Base-by-base conservation (phyloP, 2,888 invertebrate species). In the Hirtodrosophila trivittata region DNA sequence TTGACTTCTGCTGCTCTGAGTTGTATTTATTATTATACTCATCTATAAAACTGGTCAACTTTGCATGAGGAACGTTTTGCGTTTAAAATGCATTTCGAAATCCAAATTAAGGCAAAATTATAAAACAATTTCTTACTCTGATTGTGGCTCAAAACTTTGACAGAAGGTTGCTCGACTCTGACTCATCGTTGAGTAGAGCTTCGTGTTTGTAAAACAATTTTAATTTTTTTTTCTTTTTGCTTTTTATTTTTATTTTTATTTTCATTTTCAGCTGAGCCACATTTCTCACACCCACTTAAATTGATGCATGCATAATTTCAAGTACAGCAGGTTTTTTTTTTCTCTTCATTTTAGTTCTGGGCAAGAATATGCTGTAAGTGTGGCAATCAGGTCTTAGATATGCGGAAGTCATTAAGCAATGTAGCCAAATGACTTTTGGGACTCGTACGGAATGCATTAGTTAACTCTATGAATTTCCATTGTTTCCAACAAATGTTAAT, bases 281-380 rank as follows among this genome's bases (percentile, higher is more conserved):
- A 38, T 46, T 66, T 62, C 35, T 30, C 41, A 68, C 68, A 45
- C 71, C 67, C 55, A 56, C 38, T 60, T 6, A 13, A 41, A 35
- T 5, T 45, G 21, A 37, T 47, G 65, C 47, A 64, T 68, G 45
- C 63, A 80, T 83, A 80, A 80, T 80, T 50, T 75, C 75, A 80
- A 80, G 78, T 66, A 62, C 49, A 60, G 13, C 83, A 14, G 59
- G 72, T 80, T 75, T 64, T 43, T 39, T 18, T 21, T 3, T 21
- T 21, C 5, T 21, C 5, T 21, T 21, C 5, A 21, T 21, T 21
- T 21, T 3, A 21, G 28, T 47, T 43, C 45, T 56, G 25, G 18
- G n/a, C 59, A 52, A 46, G 26, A 33, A 37, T 47, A 33, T 50
- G 25, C 13, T 9, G 39, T 38, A 32, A 32, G n/a, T 13, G 12